These are phyloP conservation scores for Sinella curviseta DNA, from an alignment of 1,140 invertebrate species.

Conservation along the genomic window DNA sequence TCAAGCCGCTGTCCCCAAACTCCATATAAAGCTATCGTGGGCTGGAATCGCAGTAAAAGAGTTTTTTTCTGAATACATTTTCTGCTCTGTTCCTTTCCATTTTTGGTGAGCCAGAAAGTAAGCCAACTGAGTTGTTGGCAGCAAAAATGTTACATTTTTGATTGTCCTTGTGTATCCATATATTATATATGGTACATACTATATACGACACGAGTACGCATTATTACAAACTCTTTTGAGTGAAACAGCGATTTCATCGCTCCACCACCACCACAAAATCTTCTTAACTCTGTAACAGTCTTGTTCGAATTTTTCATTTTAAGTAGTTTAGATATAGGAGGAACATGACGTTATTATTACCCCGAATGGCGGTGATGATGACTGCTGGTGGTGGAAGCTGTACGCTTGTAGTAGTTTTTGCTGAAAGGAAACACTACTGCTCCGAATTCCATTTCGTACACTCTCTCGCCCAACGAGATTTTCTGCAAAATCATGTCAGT, in stretches of 20 bases:
- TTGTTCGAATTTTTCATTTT: background rate
- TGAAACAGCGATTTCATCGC: background rate
- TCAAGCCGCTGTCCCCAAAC: background rate
- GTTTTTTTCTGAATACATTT: background rate
- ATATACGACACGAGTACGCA: too few species aligned
- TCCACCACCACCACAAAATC: background rate
- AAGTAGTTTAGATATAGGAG: background rate
- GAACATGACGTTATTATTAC: background rate
- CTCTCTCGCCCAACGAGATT: too few species aligned
- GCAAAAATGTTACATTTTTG: constrained; percentile 1
- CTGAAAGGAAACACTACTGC: too few species aligned
- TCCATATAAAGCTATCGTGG: background rate
- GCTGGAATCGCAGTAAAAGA: background rate
- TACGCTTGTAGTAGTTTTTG: too few species aligned
- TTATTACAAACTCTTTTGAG: too few species aligned
- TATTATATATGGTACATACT: background rate
- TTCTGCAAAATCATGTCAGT: too few species aligned
- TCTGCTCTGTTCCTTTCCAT: background rate
- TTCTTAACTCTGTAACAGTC: background rate
- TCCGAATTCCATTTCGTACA: too few species aligned
- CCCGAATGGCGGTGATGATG: background rate
- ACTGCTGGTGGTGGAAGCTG: too few species aligned
- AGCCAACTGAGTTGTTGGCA: constrained; percentile 15
- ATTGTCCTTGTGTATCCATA: too few species aligned
- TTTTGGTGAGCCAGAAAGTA: constrained; percentile 2